Conservation (phyloP, 2,113 vertebrate genomes). For the Cettia cetti region DNA sequence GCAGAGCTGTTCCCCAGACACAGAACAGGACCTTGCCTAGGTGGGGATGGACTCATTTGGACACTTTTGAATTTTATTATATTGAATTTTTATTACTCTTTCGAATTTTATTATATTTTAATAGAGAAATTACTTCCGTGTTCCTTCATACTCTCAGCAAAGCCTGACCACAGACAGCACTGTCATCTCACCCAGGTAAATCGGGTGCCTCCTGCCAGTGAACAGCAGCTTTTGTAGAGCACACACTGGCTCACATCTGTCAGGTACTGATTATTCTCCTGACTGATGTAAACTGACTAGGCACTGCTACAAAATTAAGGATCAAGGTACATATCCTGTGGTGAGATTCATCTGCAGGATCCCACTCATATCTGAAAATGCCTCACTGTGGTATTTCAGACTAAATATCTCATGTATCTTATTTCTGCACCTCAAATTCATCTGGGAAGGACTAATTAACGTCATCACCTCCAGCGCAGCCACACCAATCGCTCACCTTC, state of each 20-base stretch:
- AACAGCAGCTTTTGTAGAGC: neutral
- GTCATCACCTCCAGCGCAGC: neutral
- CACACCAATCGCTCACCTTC: neutral
- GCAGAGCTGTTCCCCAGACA: neutral
- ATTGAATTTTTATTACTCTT: neutral
- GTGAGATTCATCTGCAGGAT: neutral
- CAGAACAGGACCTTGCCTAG: rapidly evolving
- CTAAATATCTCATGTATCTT: neutral
- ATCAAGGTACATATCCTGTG: neutral
- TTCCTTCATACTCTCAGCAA: neutral
- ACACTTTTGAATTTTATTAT: rapidly evolving
- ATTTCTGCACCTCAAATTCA: neutral
- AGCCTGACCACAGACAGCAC: neutral
- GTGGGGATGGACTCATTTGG: rapidly evolving
- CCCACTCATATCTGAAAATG: neutral
- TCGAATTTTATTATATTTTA: neutral
- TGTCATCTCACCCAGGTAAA: neutral
- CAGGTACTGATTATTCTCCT: neutral
- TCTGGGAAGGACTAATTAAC: neutral
- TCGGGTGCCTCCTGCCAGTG: neutral
- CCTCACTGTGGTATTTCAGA: neutral
- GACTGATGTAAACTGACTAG: too few relatives aligned
- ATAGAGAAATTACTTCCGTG: neutral
- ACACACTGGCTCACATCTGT: rapidly evolving
- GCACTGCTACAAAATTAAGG: neutral